These are phyloP conservation scores for Plutomurus gul DNA, from an alignment of 1,140 invertebrate species.

Conservation along the genomic window DNA sequence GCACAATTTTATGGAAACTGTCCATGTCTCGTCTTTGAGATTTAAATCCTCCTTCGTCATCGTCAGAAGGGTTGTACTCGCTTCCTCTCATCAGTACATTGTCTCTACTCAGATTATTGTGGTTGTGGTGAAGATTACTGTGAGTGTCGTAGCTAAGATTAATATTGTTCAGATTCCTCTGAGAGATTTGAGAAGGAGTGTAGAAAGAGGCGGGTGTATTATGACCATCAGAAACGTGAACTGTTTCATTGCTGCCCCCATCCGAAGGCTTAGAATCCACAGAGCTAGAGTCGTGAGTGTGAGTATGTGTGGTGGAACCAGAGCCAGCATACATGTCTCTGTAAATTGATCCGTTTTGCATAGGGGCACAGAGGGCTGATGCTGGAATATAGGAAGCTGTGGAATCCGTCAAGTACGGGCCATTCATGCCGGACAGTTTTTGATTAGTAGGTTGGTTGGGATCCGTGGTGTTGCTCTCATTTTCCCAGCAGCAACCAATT, in stretches of 20 bases:
- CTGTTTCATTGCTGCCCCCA: slow-evolving; percentile 46
- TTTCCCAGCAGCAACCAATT: slow-evolving; percentile 52
- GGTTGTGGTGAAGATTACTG: slow-evolving; percentile 7
- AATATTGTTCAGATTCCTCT: slow-evolving; percentile 26
- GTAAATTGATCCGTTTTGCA: slow-evolving; percentile 44
- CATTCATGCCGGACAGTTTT: slow-evolving; percentile 33
- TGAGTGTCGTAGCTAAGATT: slow-evolving; percentile 6
- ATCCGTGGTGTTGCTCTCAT: slow-evolving; percentile 43
- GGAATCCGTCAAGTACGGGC: slow-evolving; percentile 36
- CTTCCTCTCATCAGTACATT: neutral
- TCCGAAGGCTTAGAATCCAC: slow-evolving; percentile 49
- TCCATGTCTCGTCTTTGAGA: slow-evolving; percentile 39
- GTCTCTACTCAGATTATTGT: slow-evolving; percentile 38
- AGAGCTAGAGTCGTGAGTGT: slow-evolving; percentile 51
- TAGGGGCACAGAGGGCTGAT: slow-evolving; percentile 51
- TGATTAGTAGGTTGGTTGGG: slow-evolving; percentile 16
- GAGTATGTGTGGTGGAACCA: slow-evolving; percentile 34
- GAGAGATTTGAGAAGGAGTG: slow-evolving; percentile 12
- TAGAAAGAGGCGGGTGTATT: slow-evolving; percentile 41
- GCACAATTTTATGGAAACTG: slow-evolving; percentile 49
- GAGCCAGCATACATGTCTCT: slow-evolving; percentile 51
- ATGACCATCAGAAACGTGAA: slow-evolving; percentile 43
- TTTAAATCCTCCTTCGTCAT: slow-evolving; percentile 51
- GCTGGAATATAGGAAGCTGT: slow-evolving; percentile 50
- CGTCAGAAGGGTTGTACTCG: slow-evolving; percentile 44